Evolutionary conservation across 2,797 vertebrate genomes (phyloP).

Genomic region (Ptychadena robeensis): DNA sequence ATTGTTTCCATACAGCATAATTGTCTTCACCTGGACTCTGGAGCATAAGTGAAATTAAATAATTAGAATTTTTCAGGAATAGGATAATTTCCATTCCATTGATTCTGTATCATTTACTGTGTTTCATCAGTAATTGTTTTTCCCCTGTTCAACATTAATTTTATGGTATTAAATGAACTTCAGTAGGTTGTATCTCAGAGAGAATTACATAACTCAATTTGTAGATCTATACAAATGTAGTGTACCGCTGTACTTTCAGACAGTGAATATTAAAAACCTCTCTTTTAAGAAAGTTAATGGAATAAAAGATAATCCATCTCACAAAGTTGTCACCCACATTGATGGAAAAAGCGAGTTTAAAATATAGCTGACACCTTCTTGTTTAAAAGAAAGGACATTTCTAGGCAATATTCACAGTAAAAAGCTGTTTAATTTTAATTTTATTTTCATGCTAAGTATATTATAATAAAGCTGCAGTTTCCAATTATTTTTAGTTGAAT

Average conservation of each 20-base stretch:
- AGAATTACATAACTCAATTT: constrained; percentile 1
- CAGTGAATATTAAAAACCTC: neutral
- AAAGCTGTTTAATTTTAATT: no score
- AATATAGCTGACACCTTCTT: neutral
- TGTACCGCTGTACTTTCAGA: neutral
- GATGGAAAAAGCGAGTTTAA: neutral
- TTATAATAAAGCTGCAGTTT: neutral
- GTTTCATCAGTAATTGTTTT: neutral
- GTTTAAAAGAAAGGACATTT: neutral
- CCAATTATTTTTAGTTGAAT: neutral
- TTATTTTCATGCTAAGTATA: neutral
- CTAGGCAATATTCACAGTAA: neutral
- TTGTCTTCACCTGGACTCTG: constrained; percentile 10
- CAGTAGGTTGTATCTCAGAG: neutral
- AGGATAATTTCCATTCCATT: neutral
- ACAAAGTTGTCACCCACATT: neutral
- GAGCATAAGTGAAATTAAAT: neutral
- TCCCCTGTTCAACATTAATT: neutral
- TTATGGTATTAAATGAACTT: neutral
- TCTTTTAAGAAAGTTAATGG: neutral
- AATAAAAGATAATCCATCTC: neutral
- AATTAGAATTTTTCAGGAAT: neutral
- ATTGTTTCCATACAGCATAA: constrained; percentile 24
- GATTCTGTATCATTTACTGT: neutral
- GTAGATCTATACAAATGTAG: constrained; percentile 11